A percentile compares a stretch with the other conserved stretches of the same genome.
Evolutionary conservation across 2,797 vertebrate genomes (phyloP).

Genomic region (Silurus lanzhouensis): DNA sequence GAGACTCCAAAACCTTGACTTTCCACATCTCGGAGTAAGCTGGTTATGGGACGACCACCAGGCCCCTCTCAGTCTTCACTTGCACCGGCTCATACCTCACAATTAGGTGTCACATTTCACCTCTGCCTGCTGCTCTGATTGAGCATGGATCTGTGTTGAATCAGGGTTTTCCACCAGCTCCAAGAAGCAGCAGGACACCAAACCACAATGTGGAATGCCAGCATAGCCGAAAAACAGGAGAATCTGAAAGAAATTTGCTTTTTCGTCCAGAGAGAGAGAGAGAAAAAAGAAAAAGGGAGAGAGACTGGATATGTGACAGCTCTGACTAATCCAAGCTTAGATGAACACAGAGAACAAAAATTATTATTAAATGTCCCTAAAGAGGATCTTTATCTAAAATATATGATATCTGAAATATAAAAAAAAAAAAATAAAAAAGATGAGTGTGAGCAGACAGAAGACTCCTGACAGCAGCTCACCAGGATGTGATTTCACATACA

Average conservation of each 20-base stretch:
- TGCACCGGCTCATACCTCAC: conserved; percentile 54
- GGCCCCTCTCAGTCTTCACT: conserved; percentile 61
- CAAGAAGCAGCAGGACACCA: conserved; percentile 55
- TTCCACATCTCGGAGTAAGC: conserved; percentile 68
- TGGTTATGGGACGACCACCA: conserved; percentile 63
- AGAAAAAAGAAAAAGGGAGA: not conserved
- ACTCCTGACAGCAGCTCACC: conserved; percentile 1
- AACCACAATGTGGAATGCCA: conserved; percentile 65
- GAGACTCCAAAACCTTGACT: conserved; percentile 54
- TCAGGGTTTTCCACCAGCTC: conserved; percentile 59
- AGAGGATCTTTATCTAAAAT: not conserved
- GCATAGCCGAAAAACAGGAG: conserved; percentile 64
- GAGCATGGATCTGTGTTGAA: conserved; percentile 62
- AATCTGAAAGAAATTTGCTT: conserved; percentile 62
- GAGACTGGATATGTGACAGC: conserved; percentile 55
- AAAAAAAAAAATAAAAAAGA: not conserved
- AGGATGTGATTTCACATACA: conserved; percentile 27
- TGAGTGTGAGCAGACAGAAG: not conserved
- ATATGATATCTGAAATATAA: not conserved
- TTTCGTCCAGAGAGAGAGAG: conserved; percentile 66
- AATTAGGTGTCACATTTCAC: conserved; percentile 68
- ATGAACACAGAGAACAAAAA: conserved; percentile 53
- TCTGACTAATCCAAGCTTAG: conserved; percentile 73
- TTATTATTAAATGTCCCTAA: conserved; percentile 17
- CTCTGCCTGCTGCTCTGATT: conserved; percentile 57